phyloP scores from a whole-genome alignment of 2,113 vertebrate species.

The Neolamprologus tretocephalus region DNA sequence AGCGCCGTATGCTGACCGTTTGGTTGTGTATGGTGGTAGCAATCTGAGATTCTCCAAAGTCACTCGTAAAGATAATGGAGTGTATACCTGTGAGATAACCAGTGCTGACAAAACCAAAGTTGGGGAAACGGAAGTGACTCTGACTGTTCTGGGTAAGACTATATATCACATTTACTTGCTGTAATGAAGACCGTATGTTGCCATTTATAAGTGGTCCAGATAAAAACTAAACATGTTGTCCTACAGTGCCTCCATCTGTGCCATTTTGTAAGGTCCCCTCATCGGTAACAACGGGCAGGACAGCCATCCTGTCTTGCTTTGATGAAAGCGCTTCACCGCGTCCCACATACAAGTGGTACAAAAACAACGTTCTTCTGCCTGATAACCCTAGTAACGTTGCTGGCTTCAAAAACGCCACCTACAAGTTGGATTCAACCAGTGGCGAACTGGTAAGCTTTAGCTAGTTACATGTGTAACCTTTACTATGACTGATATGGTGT shows the following conservation, averaged over 20 bases:
- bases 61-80: constrained; percentile 57
- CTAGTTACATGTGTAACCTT: not conserved
- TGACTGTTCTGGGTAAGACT: constrained; percentile 66
- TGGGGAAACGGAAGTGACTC: constrained; percentile 15
- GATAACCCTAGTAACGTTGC: constrained; percentile 48
- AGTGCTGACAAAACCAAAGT: not conserved
- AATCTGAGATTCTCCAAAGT: constrained; percentile 57
- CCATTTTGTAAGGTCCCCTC: constrained; percentile 58
- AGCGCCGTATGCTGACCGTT: constrained; percentile 37
- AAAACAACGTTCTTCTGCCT: constrained; percentile 50
- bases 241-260: constrained; percentile 61
- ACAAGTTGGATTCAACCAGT: constrained; percentile 8
- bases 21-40: not conserved
- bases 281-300: constrained; percentile 50
- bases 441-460: constrained; percentile 63
- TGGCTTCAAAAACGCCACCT: constrained; percentile 62
- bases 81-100: constrained; percentile 66
- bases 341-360: constrained; percentile 68
- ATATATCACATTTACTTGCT: not conserved
- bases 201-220: not conserved
- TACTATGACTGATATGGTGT: not conserved
- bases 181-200: not conserved
- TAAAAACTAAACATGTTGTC: not conserved
- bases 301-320: constrained; percentile 20
- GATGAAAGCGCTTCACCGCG: constrained; percentile 61